Evolutionary conservation across 2,797 vertebrate species (phyloP), one percentile per base, ranked within the genome.

Genomic region (Eutrigla gurnardus): DNA sequence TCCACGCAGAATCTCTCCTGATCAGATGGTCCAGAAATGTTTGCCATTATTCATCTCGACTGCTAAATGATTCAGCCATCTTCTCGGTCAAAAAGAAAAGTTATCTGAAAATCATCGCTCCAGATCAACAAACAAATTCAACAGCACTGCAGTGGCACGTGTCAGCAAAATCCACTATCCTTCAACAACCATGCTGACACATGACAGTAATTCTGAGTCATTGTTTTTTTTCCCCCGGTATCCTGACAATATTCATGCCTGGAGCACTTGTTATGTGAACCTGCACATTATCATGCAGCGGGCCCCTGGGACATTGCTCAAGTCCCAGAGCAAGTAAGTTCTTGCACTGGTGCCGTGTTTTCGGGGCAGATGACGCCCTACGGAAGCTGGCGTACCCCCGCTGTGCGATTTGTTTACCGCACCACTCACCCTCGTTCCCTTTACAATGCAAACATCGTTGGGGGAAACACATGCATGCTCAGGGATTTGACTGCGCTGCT

Each of bases 211-310:
- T 54, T 76, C 25, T 39, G 54, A 70, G 55, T 37, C n/a, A 7
- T 65, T 25, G 11, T 11, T 43, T 46, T 18, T 32, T 37, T 5
- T 47, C n/a, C 6, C 42, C 33, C 9, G 52, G 39, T 2, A 36
- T 61, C 47, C 37, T 58, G 47, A 79, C 54, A 58, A 64, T 76
- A 77, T 76, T 77, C 75, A 64, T 8, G 46, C 54, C 63, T 39
- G 18, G 13, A 71, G 75, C 49, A 6, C 3, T 70, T 73, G 50
- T 60, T 39, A 78, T 60, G 53, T 82, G 73, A 72, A 79, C 54
- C 67, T 76, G 54, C 5, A 18, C 11, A 63, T 76, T 55, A 65
- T 53, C 66, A 76, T 71, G 36, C 62, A 72, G 58, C 49, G 53
- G 36, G 53, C 61, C 25, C 54, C n/a, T 0, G 61, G 73, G 70